Evolutionary conservation across 2,797 vertebrate species (phyloP).

Genomic region (Gorsachius magnificus): DNA sequence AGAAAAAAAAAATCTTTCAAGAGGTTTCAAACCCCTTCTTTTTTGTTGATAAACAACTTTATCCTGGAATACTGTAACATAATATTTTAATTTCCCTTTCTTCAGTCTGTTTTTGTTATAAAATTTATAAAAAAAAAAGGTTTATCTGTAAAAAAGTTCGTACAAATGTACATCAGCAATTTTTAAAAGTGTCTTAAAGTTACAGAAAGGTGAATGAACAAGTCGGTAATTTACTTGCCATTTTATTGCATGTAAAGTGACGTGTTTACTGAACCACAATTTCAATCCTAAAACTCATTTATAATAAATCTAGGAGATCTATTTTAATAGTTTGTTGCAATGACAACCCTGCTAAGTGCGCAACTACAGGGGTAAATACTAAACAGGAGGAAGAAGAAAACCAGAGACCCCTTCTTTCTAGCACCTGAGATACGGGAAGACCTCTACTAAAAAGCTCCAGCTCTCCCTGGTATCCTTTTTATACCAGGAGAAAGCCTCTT

Average conservation of each 20-base stretch:
- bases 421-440: background rate
- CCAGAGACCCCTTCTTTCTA: background rate
- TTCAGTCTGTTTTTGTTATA: no score
- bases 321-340: background rate
- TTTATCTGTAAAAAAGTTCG: background rate
- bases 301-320: background rate
- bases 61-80: background rate
- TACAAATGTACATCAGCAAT: background rate
- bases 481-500: slow-evolving; percentile 4
- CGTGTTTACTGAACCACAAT: background rate
- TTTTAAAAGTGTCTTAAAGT: background rate
- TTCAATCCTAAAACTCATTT: background rate
- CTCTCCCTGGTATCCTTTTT: background rate
- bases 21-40: background rate
- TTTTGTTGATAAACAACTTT: background rate
- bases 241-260: background rate
- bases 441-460: background rate
- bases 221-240: background rate
- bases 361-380: background rate
- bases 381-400: background rate
- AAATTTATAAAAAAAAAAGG: no score
- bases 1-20: background rate
- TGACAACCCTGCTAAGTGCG: background rate
- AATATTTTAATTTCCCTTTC: background rate
- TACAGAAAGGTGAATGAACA: background rate